A percentile compares a stretch with the other conserved stretches of the same genome.
phyloP scores from a whole-genome alignment of 2,888 invertebrate species.

The Hydrotaea diabolus region DNA sequence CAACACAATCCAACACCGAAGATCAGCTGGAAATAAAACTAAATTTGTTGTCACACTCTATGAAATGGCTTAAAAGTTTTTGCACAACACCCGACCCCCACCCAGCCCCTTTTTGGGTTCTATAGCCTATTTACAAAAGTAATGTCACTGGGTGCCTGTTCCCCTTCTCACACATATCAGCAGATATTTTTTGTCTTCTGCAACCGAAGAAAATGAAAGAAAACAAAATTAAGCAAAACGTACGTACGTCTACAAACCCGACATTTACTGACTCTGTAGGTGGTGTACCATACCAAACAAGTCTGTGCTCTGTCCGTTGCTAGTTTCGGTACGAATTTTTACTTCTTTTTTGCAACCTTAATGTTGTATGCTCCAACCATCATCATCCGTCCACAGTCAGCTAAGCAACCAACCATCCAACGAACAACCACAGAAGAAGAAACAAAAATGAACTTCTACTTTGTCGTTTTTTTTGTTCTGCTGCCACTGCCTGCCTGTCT shows the following conservation, averaged over 20 bases:
- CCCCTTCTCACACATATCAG: not conserved
- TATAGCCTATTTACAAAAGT: not conserved
- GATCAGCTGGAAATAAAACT: too few species aligned
- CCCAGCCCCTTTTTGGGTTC: too few species aligned
- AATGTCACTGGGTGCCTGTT: not conserved
- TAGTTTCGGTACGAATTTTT: constrained; percentile 45
- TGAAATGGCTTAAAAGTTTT: too few species aligned
- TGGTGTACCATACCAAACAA: constrained; percentile 45
- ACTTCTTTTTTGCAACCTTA: constrained; percentile 56
- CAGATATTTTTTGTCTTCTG: not conserved
- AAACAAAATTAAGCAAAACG: constrained; percentile 18
- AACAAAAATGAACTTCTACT: constrained; percentile 60
- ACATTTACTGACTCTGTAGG: constrained; percentile 55
- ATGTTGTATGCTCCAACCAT: constrained; percentile 59
- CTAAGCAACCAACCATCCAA: constrained; percentile 47
- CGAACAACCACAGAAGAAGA: constrained; percentile 49
- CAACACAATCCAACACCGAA: too few species aligned
- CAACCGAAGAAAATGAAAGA: not conserved
- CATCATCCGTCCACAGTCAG: constrained; percentile 28
- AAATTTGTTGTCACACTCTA: too few species aligned
- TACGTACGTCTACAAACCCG: not conserved
- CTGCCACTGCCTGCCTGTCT: constrained; percentile 33
- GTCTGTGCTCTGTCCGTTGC: constrained; percentile 27
- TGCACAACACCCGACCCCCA: too few species aligned
- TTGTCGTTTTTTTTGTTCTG: constrained; percentile 42